Evolutionary conservation across 2,888 invertebrate species (phyloP), one percentile per base, ranked within the genome.

Genomic region (Thecophora atra): DNA sequence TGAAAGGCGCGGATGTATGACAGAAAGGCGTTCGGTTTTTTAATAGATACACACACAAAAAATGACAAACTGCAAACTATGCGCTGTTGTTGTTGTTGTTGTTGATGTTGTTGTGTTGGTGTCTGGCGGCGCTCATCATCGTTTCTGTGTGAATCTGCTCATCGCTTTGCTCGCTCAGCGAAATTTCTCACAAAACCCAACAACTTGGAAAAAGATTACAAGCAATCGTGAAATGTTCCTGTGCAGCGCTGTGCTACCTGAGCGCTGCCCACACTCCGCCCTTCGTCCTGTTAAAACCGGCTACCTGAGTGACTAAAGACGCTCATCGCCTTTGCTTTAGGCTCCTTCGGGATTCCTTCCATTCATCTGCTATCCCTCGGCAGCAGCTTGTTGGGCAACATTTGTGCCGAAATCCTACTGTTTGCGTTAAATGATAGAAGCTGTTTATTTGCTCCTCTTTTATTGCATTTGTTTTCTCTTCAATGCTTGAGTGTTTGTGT

Each of bases 21-120:
- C 70, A 70, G 37, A 70, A 70, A 63, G 70, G 70, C 62, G 62
- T 62, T 70, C 63, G 28, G 52, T 70, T 70, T 70, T 70, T 70
- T 70, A 70, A 47, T 63, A 52, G 70, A 70, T 70, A 70, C 63
- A 70, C 63, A 70, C 63, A 70, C 63, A 70, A 70, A 63, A 62
- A 70, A 52, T 54, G 21, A 69, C n/a, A 58, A 44, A 63, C 52
- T 70, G 63, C 70, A 62, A 62, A 70, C 70, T 54, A 54, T 13
- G 17, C 1, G 58, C 5, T n/a, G 5, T n/a, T 11, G 11, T 1
- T n/a, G 13, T n/a, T n/a, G n/a, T n/a, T n/a, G n/a, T n/a, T n/a
- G n/a, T n/a, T n/a, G n/a, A n/a, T n/a, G n/a, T n/a, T n/a, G n/a
- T n/a, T n/a, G n/a, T n/a, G n/a, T n/a, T n/a, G 17, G 6, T 51